Conservation (phyloP, 2,113 vertebrate species). For the Chauna torquata region DNA sequence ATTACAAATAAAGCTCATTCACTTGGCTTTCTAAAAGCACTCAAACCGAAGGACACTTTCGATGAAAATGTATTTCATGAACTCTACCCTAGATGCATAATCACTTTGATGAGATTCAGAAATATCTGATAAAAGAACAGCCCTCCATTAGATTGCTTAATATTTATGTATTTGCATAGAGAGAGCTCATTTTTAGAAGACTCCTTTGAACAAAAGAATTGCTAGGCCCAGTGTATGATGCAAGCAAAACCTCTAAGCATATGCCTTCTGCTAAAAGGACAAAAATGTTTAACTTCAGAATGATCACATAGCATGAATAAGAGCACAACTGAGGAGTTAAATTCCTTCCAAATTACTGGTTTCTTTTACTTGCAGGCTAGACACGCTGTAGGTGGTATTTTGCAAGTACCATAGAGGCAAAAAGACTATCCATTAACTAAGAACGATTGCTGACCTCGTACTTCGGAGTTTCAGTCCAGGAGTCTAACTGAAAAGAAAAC, state of each 20-base stretch:
- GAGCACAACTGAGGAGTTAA: neutral
- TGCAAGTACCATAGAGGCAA: neutral
- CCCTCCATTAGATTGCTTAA: neutral
- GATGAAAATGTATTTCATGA: neutral
- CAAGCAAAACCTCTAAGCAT: neutral
- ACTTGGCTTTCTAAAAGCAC: constrained; percentile 15
- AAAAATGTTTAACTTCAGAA: neutral
- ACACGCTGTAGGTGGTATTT: neutral
- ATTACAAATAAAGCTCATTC: neutral
- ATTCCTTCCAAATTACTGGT: neutral
- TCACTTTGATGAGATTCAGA: neutral
- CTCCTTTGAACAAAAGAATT: neutral
- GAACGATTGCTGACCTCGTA: constrained; percentile 89
- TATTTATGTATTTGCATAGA: neutral
- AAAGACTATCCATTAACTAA: neutral
- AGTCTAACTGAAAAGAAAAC: constrained; percentile 98
- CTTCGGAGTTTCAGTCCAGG: constrained; percentile 98
- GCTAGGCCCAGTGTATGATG: neutral
- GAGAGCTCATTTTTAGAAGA: neutral
- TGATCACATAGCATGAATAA: neutral
- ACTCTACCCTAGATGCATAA: constrained; percentile 6
- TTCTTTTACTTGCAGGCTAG: neutral
- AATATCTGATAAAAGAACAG: constrained; percentile 33
- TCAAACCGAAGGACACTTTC: neutral
- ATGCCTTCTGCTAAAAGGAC: neutral